Base-by-base conservation (phyloP, 92 coral and sea anemone genomes). In the Epizoanthus illoricatus region DNA sequence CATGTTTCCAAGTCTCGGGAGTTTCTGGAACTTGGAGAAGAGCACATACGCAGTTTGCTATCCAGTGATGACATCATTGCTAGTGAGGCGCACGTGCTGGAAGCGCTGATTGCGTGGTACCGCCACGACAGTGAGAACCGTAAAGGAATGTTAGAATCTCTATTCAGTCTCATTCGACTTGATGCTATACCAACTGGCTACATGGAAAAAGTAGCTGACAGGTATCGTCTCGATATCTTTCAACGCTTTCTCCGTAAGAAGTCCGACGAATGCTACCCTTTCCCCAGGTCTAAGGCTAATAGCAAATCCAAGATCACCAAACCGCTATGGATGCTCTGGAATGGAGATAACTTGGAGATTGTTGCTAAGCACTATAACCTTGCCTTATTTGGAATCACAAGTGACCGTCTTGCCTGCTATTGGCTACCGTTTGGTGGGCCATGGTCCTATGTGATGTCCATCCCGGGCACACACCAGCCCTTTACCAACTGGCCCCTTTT, bases 391-490 rank as follows among this genome's bases (percentile, higher is more conserved):
- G 91, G 91, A 56, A 65, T 88, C 49, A 88, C 91, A 28, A 78
- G 71, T 62, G 82, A 78, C 41, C 82, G 82, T 42, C 82, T 78
- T 15, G 82, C 54, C 59, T 88, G 91, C 62, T 88, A 80, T 39
- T 88, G 91, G 91, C 80, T 88, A 43, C 91, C 91, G 7, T 88
- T 88, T 58, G 91, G 88, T 17, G 85, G 91, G 1, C 75, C 91
- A 13, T 88, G 91, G 91, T 88, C 91, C 19, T 87, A 84, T 60
- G 83, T 88, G 21, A 85, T 84, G 86, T 87, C 88, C 16, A 81
- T 88, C 60, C 91, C 91, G 6, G 81, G 86, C 23, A 80, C 80
- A 75, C 86, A 84, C 56, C 86, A 88, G 2, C 83, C 83, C 88
- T 39, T 61, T 59, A 74, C 91, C 12, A 80, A 84, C 49, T 86